Evolutionary conservation across 2,113 vertebrate genomes (phyloP).

Genomic region (Epinephelus fuscoguttatus): DNA sequence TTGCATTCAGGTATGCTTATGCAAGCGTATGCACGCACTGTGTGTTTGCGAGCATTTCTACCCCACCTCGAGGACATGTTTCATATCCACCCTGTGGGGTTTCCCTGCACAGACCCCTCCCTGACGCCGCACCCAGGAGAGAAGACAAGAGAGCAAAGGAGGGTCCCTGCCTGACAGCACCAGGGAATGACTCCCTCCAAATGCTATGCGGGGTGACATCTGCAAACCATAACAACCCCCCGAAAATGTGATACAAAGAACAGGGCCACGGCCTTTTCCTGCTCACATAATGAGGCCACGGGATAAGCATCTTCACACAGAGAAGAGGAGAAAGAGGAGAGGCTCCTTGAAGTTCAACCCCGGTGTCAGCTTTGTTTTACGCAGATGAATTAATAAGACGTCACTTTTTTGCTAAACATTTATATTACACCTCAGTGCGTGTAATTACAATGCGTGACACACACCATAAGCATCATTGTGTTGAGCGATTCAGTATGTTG

Average conservation of each 20-base stretch:
- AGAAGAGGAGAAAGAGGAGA: constrained; percentile 21
- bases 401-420: constrained; percentile 63
- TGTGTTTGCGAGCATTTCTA: constrained; percentile 24
- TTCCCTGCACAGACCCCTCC: constrained; percentile 60
- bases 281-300: constrained; percentile 71
- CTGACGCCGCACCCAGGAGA: constrained; percentile 65
- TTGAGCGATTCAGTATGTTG: constrained; percentile 49
- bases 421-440: constrained; percentile 42
- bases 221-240: constrained; percentile 82
- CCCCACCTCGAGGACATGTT: constrained; percentile 15
- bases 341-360: constrained; percentile 37
- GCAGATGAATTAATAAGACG: constrained; percentile 48
- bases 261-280: constrained; percentile 62
- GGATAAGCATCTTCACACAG: constrained; percentile 68
- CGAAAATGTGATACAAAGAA: constrained; percentile 73
- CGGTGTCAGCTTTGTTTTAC: constrained; percentile 38
- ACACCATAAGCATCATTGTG: neutral
- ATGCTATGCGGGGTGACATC: constrained; percentile 83
- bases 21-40: neutral
- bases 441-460: constrained; percentile 31
- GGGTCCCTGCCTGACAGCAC: constrained; percentile 76
- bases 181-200: constrained; percentile 73
- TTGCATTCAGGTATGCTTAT: constrained; percentile 16
- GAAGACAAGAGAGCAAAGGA: constrained; percentile 69
- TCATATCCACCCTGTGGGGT: constrained; percentile 62